Evolutionary conservation across 2,888 invertebrate genomes (phyloP).

Genomic region (Agonopterix alstromeriana): DNA sequence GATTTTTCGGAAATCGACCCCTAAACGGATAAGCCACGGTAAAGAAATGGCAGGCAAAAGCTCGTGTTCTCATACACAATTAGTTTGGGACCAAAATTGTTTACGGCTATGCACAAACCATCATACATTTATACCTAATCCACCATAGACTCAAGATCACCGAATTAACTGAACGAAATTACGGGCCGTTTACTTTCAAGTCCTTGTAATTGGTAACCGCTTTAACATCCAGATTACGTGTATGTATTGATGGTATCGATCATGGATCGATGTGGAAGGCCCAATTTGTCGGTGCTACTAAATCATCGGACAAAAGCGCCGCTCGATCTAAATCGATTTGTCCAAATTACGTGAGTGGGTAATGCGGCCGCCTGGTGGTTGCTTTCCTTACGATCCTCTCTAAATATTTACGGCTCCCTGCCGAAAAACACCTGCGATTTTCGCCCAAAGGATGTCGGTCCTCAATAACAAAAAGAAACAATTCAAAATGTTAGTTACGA

Average conservation of each 20-base stretch:
- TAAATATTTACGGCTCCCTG: slow-evolving; percentile 44
- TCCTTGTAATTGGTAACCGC: slow-evolving; percentile 64
- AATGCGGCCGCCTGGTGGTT: slow-evolving; percentile 22
- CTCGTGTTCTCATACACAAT: too few species aligned
- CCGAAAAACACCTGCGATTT: slow-evolving; percentile 35
- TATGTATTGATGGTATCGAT: slow-evolving; percentile 41
- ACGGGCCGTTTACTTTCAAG: slow-evolving; percentile 59
- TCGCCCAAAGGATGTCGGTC: slow-evolving; percentile 15
- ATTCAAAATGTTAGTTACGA: background rate
- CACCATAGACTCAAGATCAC: slow-evolving; percentile 13
- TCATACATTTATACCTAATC: background rate
- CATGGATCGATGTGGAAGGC: slow-evolving; percentile 40
- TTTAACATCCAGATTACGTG: slow-evolving; percentile 51
- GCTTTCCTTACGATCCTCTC: slow-evolving; percentile 29
- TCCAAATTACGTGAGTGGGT: slow-evolving; percentile 57
- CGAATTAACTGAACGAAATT: slow-evolving; percentile 48
- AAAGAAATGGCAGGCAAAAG: too few species aligned
- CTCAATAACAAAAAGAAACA: background rate
- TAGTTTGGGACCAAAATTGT: too few species aligned
- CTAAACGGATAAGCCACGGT: background rate
- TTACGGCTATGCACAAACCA: background rate
- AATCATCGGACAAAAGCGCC: slow-evolving; percentile 71
- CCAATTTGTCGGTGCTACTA: slow-evolving; percentile 71
- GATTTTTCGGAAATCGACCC: background rate
- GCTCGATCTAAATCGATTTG: slow-evolving; percentile 72